Percentiles rank a stretch among this genome's conserved stretches.
Evolutionary conservation across 2,113 vertebrate genomes (phyloP).

Genomic region (Condylura cristata): DNA sequence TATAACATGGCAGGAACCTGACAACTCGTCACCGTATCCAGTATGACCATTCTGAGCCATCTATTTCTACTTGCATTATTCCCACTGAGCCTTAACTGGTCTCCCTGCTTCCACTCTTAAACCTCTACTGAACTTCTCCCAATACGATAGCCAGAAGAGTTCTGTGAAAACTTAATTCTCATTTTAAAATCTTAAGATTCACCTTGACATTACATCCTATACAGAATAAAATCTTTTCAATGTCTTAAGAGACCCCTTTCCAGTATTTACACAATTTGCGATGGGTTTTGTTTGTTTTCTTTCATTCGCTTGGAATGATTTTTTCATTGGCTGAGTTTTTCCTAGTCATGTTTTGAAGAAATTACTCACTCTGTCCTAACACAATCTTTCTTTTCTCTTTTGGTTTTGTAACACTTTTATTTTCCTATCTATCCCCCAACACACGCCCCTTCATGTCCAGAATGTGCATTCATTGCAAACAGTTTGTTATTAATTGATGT

Average conservation of each 20-base stretch:
- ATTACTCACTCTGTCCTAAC: background rate
- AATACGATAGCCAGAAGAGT: background rate
- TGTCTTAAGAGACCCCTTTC: background rate
- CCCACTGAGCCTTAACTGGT: background rate
- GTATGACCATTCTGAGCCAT: background rate
- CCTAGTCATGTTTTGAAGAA: background rate
- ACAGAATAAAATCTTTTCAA: background rate
- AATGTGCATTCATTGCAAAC: background rate
- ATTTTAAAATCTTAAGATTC: background rate
- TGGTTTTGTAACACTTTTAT: background rate
- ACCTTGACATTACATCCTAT: background rate
- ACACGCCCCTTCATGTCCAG: background rate
- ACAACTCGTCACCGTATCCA: background rate
- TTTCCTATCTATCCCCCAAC: background rate
- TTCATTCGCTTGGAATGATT: background rate
- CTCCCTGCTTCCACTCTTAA: background rate
- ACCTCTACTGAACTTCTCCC: background rate
- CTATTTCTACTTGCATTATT: background rate
- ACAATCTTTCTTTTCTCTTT: background rate
- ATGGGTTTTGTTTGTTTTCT: background rate
- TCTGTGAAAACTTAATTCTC: background rate
- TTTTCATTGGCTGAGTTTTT: background rate
- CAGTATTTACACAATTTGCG: too few species aligned
- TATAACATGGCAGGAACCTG: background rate
- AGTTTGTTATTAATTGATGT: background rate